Percentiles rank a stretch among this genome's conserved stretches.
phyloP scores from a whole-genome alignment of 1,140 invertebrate species.

The Drosophila truncata region DNA sequence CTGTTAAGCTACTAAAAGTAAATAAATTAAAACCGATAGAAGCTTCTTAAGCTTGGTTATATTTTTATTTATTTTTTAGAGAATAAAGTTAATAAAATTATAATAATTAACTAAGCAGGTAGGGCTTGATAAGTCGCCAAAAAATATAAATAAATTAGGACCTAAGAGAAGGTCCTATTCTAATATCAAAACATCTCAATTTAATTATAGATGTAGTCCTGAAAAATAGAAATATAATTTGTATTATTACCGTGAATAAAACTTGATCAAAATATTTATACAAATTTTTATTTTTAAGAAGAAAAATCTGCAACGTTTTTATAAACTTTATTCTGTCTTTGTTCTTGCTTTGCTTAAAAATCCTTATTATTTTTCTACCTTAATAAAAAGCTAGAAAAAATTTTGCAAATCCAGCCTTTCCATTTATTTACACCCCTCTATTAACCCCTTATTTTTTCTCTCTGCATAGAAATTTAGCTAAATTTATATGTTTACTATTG shows the following conservation, averaged over 20 bases:
- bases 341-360: background rate
- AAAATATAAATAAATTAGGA: no score
- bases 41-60: background rate
- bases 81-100: no score
- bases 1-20: background rate
- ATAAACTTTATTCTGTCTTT: background rate
- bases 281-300: no score
- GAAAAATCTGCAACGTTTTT: no score
- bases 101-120: no score
- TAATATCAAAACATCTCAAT: no score
- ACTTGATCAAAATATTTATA: no score
- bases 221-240: no score
- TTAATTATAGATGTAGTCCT: no score
- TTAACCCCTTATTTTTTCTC: slow-evolving; percentile 30
- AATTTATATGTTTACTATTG: slow-evolving; percentile 82
- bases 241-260: no score
- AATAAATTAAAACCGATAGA: background rate
- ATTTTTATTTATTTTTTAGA: background rate
- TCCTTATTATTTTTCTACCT: background rate
- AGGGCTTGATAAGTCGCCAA: no score
- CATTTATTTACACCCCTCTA: background rate
- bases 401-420: background rate
- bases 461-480: slow-evolving; percentile 63
- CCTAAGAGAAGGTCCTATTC: no score
- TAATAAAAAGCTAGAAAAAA: background rate